Conservation (phyloP, 2,113 vertebrate species). For the Mystacornis crossleyi region DNA sequence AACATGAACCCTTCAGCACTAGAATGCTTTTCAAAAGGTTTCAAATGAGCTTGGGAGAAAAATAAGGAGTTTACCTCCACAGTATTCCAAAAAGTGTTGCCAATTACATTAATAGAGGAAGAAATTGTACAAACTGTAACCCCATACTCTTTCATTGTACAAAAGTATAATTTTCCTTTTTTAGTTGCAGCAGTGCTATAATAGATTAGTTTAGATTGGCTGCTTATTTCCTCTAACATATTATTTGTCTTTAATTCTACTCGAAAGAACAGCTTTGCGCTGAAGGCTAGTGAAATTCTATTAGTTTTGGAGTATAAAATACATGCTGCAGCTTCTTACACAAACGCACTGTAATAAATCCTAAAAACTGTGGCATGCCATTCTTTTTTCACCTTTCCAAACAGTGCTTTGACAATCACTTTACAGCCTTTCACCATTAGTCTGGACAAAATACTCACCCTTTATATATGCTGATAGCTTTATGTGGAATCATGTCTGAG, state of each 20-base stretch:
- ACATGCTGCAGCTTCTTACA: background rate
- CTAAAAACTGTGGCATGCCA: background rate
- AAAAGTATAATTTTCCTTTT: background rate
- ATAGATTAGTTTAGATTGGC: background rate
- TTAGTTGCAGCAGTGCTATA: background rate
- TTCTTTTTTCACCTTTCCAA: background rate
- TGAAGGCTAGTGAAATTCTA: background rate
- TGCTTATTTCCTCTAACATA: background rate
- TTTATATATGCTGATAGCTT: background rate
- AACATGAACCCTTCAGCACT: background rate
- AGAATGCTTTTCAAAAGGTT: background rate
- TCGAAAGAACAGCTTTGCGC: background rate
- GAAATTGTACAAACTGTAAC: background rate
- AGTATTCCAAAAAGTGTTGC: background rate
- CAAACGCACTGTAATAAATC: background rate
- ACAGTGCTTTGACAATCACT: background rate
- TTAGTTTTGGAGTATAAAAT: background rate
- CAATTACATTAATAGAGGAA: background rate
- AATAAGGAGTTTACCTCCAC: background rate
- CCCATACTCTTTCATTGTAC: background rate
- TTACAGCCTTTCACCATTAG: background rate
- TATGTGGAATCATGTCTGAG: background rate
- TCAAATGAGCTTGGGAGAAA: background rate
- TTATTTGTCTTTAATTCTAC: background rate
- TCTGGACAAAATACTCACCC: background rate